Evolutionary conservation across 2,888 invertebrate genomes (phyloP).

Genomic region (Cecidostiba fungosa): DNA sequence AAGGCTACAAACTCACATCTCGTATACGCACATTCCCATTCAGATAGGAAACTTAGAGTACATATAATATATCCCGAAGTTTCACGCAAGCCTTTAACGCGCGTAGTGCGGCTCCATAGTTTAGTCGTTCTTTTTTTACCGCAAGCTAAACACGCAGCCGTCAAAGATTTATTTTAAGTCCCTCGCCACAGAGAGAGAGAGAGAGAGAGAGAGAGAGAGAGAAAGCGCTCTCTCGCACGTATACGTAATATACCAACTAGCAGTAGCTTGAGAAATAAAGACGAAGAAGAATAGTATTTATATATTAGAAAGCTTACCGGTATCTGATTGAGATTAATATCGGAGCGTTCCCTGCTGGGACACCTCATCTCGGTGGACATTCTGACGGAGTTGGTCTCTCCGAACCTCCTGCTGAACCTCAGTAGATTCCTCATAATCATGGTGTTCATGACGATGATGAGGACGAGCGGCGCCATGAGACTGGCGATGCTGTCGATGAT

Average conservation of each 20-base stretch:
- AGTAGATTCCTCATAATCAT: slow-evolving; percentile 83
- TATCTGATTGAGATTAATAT: slow-evolving; percentile 78
- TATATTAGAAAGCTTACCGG: slow-evolving; percentile 49
- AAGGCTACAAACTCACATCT: too few relatives aligned
- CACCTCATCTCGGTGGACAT: slow-evolving; percentile 65
- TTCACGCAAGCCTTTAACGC: too few relatives aligned
- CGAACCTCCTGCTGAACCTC: slow-evolving; percentile 80
- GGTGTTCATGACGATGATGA: slow-evolving; percentile 85
- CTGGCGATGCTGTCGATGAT: slow-evolving; percentile 84
- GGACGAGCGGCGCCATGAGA: slow-evolving; percentile 83
- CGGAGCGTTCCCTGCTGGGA: slow-evolving; percentile 77
- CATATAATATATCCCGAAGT: too few relatives aligned
- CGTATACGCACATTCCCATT: too few relatives aligned
- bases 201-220: too few relatives aligned
- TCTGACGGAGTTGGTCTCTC: slow-evolving; percentile 44
- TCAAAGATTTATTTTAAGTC: neutral
- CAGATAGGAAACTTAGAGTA: too few relatives aligned
- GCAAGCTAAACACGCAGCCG: neutral
- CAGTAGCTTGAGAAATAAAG: too few relatives aligned
- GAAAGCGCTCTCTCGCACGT: too few relatives aligned
- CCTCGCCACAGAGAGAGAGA: too few relatives aligned
- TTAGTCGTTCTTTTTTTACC: neutral
- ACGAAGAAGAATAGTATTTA: too few relatives aligned
- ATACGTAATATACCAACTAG: too few relatives aligned
- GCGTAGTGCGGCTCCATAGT: too few relatives aligned